These are phyloP conservation scores for Rhagophthalmus giganteus DNA, from an alignment of 2,888 invertebrate genomes.

Conservation along the genomic window DNA sequence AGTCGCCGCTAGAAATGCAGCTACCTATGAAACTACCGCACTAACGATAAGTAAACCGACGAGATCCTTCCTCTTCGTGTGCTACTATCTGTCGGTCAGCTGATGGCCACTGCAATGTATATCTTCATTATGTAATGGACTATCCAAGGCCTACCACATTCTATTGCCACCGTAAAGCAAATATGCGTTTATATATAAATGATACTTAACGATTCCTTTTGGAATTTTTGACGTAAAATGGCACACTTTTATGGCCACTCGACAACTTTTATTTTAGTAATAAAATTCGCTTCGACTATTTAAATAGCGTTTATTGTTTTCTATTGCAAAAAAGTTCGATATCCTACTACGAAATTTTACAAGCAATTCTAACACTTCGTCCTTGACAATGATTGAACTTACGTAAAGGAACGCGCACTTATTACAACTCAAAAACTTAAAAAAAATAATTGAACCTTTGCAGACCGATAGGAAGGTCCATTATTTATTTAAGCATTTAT, in stretches of 20 bases:
- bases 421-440: too few relatives aligned
- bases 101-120: constrained; percentile 28
- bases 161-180: constrained; percentile 18
- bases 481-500: too few relatives aligned
- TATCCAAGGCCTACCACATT: constrained; percentile 26
- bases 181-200: constrained; percentile 2
- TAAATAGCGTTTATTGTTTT: not conserved
- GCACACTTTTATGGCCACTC: not conserved
- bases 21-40: constrained; percentile 26
- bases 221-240: not conserved
- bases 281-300: not conserved
- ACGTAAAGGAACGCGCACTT: too few relatives aligned
- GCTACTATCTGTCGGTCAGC: constrained; percentile 29
- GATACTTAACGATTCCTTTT: not conserved
- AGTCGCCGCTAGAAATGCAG: constrained; percentile 28
- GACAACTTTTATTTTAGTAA: not conserved
- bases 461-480: too few relatives aligned
- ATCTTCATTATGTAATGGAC: constrained; percentile 28
- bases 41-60: constrained; percentile 14
- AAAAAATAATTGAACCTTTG: too few relatives aligned
- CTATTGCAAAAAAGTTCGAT: not conserved
- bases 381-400: too few relatives aligned
- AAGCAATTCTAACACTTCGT: not conserved
- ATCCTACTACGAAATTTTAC: not conserved
- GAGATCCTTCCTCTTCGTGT: constrained; percentile 22